These are phyloP conservation scores for Odiellus spinosus DNA, from an alignment of 2,888 invertebrate species.

Conservation along the genomic window DNA sequence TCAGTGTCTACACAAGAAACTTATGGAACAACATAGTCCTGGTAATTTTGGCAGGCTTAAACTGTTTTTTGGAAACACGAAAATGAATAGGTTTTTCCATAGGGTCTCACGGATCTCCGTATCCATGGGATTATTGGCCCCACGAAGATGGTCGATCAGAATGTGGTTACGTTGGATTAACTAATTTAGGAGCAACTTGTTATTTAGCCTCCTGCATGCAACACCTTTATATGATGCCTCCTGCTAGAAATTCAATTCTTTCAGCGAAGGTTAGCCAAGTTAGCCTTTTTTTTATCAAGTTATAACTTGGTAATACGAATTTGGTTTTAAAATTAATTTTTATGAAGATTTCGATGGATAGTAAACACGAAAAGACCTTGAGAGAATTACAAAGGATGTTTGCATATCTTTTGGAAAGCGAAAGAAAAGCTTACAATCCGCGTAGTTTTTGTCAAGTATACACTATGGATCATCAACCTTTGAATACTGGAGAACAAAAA, in stretches of 20 bases:
- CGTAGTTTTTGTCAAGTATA: slow-evolving; percentile 88
- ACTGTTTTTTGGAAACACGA: background rate
- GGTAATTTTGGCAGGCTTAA: slow-evolving; percentile 30
- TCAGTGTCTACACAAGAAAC: slow-evolving; percentile 58
- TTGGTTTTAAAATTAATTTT: background rate
- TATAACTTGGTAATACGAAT: background rate
- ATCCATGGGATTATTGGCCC: slow-evolving; percentile 97
- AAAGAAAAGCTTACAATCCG: slow-evolving; percentile 88
- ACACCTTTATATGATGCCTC: slow-evolving; percentile 93
- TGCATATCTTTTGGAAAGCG: slow-evolving; percentile 76
- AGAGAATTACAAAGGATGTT: slow-evolving; percentile 87
- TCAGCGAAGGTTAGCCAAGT: slow-evolving; percentile 41
- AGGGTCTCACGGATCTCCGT: slow-evolving; percentile 49
- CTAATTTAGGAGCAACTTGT: slow-evolving; percentile 88
- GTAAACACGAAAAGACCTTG: slow-evolving; percentile 64
- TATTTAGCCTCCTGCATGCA: slow-evolving; percentile 97
- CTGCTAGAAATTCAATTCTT: slow-evolving; percentile 67
- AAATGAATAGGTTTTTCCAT: slow-evolving; percentile 1
- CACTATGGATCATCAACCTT: slow-evolving; percentile 89
- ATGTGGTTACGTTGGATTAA: slow-evolving; percentile 84
- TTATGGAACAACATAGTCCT: slow-evolving; percentile 71
- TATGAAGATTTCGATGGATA: slow-evolving; percentile 39
- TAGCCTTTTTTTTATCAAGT: too few relatives aligned
- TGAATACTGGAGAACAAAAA: slow-evolving; percentile 91
- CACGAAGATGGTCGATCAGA: slow-evolving; percentile 85